phyloP scores from a whole-genome alignment of 2,888 invertebrate species.

The Tenthredo mesomela region DNA sequence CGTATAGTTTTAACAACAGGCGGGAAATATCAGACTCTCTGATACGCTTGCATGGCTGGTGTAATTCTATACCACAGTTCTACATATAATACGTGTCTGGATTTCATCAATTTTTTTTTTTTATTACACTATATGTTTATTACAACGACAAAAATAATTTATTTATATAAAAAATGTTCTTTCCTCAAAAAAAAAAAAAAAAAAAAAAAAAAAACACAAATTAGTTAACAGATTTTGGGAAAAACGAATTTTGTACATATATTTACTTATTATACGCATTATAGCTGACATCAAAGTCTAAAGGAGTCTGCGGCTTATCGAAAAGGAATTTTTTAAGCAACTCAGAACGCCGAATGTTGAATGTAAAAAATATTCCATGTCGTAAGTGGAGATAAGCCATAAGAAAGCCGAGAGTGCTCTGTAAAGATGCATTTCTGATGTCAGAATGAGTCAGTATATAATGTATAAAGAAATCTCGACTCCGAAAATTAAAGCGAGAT shows the following conservation, averaged over 20 bases:
- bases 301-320: background rate
- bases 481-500: background rate
- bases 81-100: constrained; percentile 16
- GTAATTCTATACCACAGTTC: constrained; percentile 44
- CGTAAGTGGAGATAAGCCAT: constrained; percentile 14
- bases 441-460: constrained; percentile 25
- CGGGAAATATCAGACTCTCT: constrained; percentile 50
- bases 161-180: background rate
- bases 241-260: background rate
- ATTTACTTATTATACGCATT: no score
- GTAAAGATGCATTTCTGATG: background rate
- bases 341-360: background rate
- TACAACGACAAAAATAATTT: background rate
- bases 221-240: no score
- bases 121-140: constrained; percentile 9
- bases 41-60: constrained; percentile 44
- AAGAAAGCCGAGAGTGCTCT: constrained; percentile 17
- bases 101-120: constrained; percentile 33
- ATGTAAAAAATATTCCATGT: background rate
- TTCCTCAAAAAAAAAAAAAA: background rate
- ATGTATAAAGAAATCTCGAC: background rate
- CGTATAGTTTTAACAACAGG: constrained; percentile 23
- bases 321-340: background rate
- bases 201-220: no score
- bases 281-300: background rate